These are phyloP conservation scores for Mechanitis mazaeus DNA, from an alignment of 2,888 invertebrate genomes.

Conservation along the genomic window DNA sequence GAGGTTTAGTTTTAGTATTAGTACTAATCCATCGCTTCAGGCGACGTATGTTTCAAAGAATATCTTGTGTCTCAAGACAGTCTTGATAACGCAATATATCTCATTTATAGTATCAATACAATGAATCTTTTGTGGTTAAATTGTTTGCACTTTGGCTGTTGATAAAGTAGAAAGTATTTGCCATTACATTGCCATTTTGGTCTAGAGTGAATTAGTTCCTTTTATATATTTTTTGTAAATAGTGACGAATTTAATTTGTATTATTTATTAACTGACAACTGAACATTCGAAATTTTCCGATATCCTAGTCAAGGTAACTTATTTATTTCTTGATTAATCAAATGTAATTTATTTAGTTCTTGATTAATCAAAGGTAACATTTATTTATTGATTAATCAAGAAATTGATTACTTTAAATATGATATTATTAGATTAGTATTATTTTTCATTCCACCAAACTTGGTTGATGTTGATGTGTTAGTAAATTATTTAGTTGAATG, in stretches of 20 bases:
- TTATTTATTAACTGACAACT: constrained; percentile 61
- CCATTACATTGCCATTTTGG: constrained; percentile 76
- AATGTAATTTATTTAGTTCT: no score
- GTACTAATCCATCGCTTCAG: not conserved
- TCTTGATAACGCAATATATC: constrained; percentile 16
- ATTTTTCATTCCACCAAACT: constrained; percentile 59
- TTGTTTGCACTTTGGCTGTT: constrained; percentile 59
- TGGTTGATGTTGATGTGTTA: constrained; percentile 43
- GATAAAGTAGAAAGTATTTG: constrained; percentile 61
- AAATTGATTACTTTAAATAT: constrained; percentile 54
- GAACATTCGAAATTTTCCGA: constrained; percentile 67
- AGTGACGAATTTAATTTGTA: constrained; percentile 68
- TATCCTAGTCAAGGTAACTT: constrained; percentile 74
- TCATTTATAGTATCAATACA: constrained; percentile 37
- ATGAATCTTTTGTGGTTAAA: constrained; percentile 42
- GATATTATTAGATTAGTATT: constrained; percentile 44
- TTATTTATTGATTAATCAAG: constrained; percentile 36
- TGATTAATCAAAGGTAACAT: no score
- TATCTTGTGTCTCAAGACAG: constrained; percentile 14
- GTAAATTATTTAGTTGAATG: constrained; percentile 57
- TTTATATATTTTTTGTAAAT: constrained; percentile 65
- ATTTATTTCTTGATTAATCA: constrained; percentile 58
- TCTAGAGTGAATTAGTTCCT: constrained; percentile 74
- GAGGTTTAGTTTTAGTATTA: not conserved
- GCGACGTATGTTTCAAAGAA: not conserved